Evolutionary conservation across 1,140 invertebrate genomes (phyloP).

Genomic region (Penaeus chinensis): DNA sequence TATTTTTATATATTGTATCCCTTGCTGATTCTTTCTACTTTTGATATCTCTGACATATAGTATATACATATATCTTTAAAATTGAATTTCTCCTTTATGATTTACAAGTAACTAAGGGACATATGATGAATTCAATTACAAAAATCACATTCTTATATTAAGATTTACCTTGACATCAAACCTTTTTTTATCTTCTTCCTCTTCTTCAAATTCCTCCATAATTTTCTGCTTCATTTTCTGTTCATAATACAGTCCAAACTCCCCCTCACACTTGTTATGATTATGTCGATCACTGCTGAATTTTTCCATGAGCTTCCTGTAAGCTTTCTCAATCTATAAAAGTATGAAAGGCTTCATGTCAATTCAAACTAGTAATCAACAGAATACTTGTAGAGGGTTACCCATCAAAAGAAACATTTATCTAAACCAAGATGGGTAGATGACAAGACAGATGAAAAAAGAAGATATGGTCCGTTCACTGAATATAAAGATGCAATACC

Average conservation of each 20-base stretch:
- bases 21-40: too few relatives aligned
- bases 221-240: conserved; percentile 67
- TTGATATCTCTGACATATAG: background rate
- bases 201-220: conserved; percentile 12
- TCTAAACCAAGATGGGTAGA: too few relatives aligned
- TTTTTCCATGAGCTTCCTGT: conserved; percentile 70
- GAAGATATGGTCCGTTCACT: too few relatives aligned
- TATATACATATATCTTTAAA: conserved; percentile 5
- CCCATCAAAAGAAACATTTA: too few relatives aligned
- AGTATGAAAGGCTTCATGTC: background rate
- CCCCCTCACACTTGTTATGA: conserved; percentile 66
- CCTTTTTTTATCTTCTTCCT: conserved; percentile 69
- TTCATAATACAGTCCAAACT: conserved; percentile 69
- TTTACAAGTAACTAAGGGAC: background rate
- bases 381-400: background rate
- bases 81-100: background rate
- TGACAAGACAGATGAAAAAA: too few relatives aligned
- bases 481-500: too few relatives aligned
- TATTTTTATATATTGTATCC: background rate
- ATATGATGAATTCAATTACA: background rate
- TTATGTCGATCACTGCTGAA: conserved; percentile 66
- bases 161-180: conserved; percentile 71
- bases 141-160: conserved; percentile 15
- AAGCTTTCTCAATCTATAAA: conserved; percentile 72
- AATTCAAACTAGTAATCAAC: background rate